Percentiles rank a stretch among this genome's conserved stretches.
These are phyloP conservation scores for Darwinula stevensoni DNA, from an alignment of 2,888 invertebrate genomes.

Conservation along the genomic window DNA sequence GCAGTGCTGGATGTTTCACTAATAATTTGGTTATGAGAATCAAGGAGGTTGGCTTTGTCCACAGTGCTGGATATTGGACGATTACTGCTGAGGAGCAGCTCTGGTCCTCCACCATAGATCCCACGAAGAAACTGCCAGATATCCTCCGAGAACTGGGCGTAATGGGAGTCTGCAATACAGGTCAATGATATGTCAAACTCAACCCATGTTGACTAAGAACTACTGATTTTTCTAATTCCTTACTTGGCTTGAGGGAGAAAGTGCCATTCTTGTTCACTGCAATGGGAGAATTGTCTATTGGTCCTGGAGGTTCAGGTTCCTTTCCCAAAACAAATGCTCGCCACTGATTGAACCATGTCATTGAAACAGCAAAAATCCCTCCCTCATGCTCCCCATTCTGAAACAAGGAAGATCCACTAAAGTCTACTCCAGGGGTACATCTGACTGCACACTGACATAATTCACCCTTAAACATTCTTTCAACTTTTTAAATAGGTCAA, in stretches of 20 bases:
- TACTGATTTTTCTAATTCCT: too few species aligned
- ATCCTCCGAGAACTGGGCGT: conserved; percentile 49
- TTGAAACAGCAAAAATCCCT: conserved; percentile 45
- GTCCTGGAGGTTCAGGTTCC: conserved; percentile 43
- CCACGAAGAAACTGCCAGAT: conserved; percentile 59
- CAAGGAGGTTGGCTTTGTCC: not conserved
- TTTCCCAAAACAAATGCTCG: conserved; percentile 56
- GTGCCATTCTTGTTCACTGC: conserved; percentile 16
- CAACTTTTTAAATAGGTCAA: too few species aligned
- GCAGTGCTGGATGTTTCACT: too few species aligned
- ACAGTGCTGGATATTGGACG: not conserved
- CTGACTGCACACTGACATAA: too few species aligned
- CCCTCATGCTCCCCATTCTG: conserved; percentile 27
- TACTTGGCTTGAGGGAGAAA: conserved; percentile 10
- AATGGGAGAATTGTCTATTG: conserved; percentile 55
- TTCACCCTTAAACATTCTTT: too few species aligned
- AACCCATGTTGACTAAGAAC: not conserved
- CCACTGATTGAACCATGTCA: conserved; percentile 71
- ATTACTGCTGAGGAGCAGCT: conserved; percentile 24
- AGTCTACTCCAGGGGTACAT: not conserved
- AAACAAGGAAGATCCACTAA: conserved; percentile 6
- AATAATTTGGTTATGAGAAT: too few species aligned
- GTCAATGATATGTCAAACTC: conserved; percentile 4
- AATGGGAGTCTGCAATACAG: conserved; percentile 23
- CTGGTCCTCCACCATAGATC: conserved; percentile 73